A percentile compares a stretch with the other conserved stretches of the same genome.
Conservation (phyloP, 2,888 invertebrate species). For the Ectemnius lituratus region DNA sequence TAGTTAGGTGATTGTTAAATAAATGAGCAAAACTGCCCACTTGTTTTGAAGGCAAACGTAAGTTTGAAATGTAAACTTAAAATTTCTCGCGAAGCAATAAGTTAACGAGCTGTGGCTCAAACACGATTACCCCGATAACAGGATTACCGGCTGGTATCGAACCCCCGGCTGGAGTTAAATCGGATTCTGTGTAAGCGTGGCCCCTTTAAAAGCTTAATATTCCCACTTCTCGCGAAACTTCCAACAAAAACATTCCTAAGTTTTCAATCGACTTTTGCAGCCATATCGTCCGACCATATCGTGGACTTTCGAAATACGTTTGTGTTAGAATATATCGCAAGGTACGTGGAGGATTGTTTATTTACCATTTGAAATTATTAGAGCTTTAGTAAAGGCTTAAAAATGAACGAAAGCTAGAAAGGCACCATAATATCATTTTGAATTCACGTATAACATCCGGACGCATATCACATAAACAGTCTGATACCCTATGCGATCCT, state of each 20-base stretch:
- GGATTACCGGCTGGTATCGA: conserved; percentile 65
- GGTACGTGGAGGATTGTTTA: background rate
- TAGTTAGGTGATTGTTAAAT: no score
- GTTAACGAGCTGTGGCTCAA: conserved; percentile 68
- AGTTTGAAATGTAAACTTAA: conserved; percentile 60
- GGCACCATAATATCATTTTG: background rate
- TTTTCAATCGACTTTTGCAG: background rate
- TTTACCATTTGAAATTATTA: background rate
- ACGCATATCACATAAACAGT: background rate
- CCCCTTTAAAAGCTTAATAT: conserved; percentile 64
- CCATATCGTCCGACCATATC: background rate
- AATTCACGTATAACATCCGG: background rate
- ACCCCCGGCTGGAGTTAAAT: conserved; percentile 60
- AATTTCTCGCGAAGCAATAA: conserved; percentile 66
- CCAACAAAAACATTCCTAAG: conserved; percentile 14
- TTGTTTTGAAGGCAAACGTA: conserved; percentile 7
- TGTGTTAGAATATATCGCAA: background rate
- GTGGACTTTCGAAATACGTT: background rate
- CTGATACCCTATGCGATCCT: conserved; percentile 19
- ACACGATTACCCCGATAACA: conserved; percentile 66
- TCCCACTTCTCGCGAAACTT: conserved; percentile 33
- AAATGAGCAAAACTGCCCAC: no score
- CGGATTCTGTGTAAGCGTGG: conserved; percentile 60
- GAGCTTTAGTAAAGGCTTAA: background rate
- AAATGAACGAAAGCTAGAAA: background rate